These are phyloP conservation scores for Hypolimnas misippus DNA, from an alignment of 2,888 invertebrate genomes.

Conservation along the genomic window DNA sequence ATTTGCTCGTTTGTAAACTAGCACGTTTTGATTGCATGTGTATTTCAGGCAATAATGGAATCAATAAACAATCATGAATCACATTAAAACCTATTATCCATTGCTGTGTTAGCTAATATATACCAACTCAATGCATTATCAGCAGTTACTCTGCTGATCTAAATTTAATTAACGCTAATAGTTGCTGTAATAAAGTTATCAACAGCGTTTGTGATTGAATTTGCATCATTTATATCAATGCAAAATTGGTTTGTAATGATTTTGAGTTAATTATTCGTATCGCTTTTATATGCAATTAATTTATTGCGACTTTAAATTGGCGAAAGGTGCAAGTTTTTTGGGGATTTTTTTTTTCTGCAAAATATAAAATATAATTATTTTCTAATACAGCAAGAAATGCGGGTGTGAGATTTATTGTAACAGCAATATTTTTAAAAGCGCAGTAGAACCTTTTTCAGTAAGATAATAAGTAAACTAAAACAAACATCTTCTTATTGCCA, in stretches of 20 bases:
- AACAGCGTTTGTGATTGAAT: constrained; percentile 7
- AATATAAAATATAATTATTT: too few species aligned
- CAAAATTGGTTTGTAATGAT: background rate
- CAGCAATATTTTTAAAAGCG: too few species aligned
- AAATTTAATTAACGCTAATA: constrained; percentile 13
- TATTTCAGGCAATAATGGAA: background rate
- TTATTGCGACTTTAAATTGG: background rate
- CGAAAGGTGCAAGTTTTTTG: too few species aligned
- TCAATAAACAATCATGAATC: background rate
- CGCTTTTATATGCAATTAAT: background rate
- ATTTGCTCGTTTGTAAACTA: too few species aligned
- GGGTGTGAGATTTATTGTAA: too few species aligned
- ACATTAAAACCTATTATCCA: constrained; percentile 1
- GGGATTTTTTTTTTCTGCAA: too few species aligned
- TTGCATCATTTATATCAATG: constrained; percentile 4
- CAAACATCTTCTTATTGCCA: too few species aligned
- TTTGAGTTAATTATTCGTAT: background rate
- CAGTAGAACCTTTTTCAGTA: too few species aligned
- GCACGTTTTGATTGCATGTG: too few species aligned
- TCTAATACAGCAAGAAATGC: too few species aligned
- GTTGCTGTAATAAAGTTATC: constrained; percentile 4
- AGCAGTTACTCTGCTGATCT: background rate
- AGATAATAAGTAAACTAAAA: too few species aligned
- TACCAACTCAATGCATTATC: background rate
- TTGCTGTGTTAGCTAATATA: background rate